Conservation (phyloP, 2,888 invertebrate species). For the Drosophila neutralis region DNA sequence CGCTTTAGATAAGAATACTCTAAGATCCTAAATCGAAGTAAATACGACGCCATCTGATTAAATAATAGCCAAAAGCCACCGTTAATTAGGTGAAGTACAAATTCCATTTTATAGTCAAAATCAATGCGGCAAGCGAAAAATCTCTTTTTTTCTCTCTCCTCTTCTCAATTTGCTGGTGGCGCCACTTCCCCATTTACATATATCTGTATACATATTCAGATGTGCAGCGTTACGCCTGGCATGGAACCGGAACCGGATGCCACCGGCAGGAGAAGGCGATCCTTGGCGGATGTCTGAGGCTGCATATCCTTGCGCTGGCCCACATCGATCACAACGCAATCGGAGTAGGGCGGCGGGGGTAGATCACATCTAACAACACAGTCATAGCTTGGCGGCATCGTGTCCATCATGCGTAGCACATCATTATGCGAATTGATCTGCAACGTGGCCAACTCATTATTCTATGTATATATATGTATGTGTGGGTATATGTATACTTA, state of each 20-base stretch:
- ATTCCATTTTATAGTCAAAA: conserved; percentile 28
- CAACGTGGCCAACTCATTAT: background rate
- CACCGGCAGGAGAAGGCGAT: conserved; percentile 7
- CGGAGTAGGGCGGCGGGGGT: conserved; percentile 84
- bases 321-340: conserved; percentile 83
- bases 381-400: conserved; percentile 85
- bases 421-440: conserved; percentile 84
- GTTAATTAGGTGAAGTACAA: conserved; percentile 43
- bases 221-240: conserved; percentile 72
- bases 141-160: conserved; percentile 80
- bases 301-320: conserved; percentile 79
- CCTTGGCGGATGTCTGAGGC: conserved; percentile 69
- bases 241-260: conserved; percentile 36
- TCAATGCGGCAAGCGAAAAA: conserved; percentile 65
- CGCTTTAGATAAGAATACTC: conserved; percentile 63
- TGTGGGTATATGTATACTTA: conserved; percentile 50
- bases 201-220: conserved; percentile 49
- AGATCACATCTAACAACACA: conserved; percentile 84
- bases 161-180: conserved; percentile 19
- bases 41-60: conserved; percentile 67
- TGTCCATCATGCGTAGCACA: conserved; percentile 83
- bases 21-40: conserved; percentile 57
- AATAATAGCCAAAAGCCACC: conserved; percentile 34
- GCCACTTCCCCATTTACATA: background rate
- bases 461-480: background rate